These are phyloP conservation scores for Polydesmus complanatus DNA, from an alignment of 2,888 invertebrate genomes.

Conservation along the genomic window DNA sequence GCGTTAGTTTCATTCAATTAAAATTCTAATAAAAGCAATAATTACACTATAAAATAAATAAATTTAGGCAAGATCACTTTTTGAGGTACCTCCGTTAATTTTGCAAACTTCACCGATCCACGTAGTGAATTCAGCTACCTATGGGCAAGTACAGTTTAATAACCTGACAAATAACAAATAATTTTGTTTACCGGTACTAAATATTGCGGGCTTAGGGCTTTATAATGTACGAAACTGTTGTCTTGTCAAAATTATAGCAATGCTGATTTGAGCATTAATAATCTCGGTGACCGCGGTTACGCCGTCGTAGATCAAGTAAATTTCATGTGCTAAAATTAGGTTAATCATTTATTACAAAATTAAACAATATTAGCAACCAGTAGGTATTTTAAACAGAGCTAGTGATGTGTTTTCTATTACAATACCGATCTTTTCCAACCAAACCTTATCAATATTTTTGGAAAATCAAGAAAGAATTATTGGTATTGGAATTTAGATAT, in stretches of 20 bases:
- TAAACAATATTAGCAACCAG: constrained; percentile 21
- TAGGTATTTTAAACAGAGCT: constrained; percentile 27
- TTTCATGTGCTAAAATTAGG: background rate
- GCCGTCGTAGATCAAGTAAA: constrained; percentile 48
- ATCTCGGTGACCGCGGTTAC: constrained; percentile 52
- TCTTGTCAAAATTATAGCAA: constrained; percentile 31
- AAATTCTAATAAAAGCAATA: background rate
- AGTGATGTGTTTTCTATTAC: constrained; percentile 25
- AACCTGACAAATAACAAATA: too few relatives aligned
- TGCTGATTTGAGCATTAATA: constrained; percentile 38
- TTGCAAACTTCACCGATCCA: constrained; percentile 4
- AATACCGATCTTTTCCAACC: constrained; percentile 30
- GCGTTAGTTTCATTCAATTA: constrained; percentile 33
- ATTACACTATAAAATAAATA: background rate
- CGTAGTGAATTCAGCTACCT: constrained; percentile 38
- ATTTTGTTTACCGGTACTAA: background rate
- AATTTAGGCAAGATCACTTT: constrained; percentile 20
- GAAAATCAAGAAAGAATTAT: constrained; percentile 78
- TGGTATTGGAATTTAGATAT: constrained; percentile 40
- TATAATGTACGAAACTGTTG: constrained; percentile 45
- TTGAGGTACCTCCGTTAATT: constrained; percentile 18
- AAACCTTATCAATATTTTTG: constrained; percentile 34
- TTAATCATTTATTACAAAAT: background rate
- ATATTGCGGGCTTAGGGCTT: constrained; percentile 41
- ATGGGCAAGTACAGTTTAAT: constrained; percentile 37